These are phyloP conservation scores for Rousettus madagascariensis DNA, from an alignment of 2,797 vertebrate species.

Conservation along the genomic window DNA sequence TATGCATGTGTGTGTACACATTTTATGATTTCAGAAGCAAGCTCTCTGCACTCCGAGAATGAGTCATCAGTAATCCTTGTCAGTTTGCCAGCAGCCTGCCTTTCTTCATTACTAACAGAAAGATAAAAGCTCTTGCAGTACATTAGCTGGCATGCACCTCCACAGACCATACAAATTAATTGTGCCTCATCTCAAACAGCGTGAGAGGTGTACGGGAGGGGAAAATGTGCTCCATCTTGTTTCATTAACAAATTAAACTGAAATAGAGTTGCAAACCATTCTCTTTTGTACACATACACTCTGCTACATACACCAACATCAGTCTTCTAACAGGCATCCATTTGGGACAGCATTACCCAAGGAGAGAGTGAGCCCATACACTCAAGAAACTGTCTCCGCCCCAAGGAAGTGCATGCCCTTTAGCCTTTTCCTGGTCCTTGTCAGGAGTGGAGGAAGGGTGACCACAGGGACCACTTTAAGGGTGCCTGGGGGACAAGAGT, in stretches of 20 bases:
- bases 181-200: constrained; percentile 85
- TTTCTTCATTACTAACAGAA: constrained; percentile 86
- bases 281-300: constrained; percentile 69
- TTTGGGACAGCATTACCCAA: neutral
- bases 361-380: neutral
- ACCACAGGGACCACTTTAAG: neutral
- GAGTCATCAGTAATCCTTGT: constrained; percentile 85
- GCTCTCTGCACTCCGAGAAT: constrained; percentile 79
- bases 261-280: constrained; percentile 80
- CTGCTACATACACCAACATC: constrained; percentile 21
- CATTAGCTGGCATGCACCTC: constrained; percentile 86
- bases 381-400: neutral
- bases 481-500: neutral
- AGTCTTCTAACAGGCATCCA: neutral
- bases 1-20: neutral
- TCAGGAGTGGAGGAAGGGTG: fast-evolving
- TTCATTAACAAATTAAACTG: constrained; percentile 88
- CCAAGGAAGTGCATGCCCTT: neutral
- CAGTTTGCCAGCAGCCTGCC: constrained; percentile 83
- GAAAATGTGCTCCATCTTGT: constrained; percentile 82
- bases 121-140: constrained; percentile 86
- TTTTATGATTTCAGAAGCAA: constrained; percentile 84
- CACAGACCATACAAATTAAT: constrained; percentile 88
- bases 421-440: neutral
- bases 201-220: constrained; percentile 81